phyloP scores from a whole-genome alignment of 2,888 invertebrate species.

The Elmis aenea region DNA sequence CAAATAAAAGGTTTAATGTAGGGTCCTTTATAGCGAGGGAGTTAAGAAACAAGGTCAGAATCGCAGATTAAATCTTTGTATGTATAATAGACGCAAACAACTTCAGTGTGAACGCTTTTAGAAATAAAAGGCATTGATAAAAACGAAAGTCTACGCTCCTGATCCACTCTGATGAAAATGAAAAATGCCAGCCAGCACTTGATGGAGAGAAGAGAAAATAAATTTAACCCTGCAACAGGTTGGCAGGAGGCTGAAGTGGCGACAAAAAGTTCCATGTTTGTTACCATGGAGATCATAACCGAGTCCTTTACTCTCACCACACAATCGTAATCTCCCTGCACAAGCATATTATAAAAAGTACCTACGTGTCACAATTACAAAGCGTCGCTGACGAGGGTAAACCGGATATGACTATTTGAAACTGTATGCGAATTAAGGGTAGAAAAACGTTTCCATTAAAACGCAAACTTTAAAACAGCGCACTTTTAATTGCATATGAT shows the following conservation, averaged over 20 bases:
- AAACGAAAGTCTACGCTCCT: constrained; percentile 7
- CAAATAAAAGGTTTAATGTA: too few relatives aligned
- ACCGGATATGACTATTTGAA: too few relatives aligned
- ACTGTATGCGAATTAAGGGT: too few relatives aligned
- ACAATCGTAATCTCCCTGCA: neutral
- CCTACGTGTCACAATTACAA: neutral
- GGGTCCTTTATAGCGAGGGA: too few relatives aligned
- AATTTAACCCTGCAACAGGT: constrained; percentile 26
- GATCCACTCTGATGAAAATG: constrained; percentile 25
- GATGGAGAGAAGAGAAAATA: constrained; percentile 23
- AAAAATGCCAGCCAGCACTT: constrained; percentile 24
- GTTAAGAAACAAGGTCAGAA: too few relatives aligned
- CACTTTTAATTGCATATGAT: too few relatives aligned
- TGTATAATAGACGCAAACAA: neutral
- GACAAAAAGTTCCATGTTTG: constrained; percentile 17
- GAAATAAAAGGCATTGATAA: neutral
- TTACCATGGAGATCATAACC: constrained; percentile 22
- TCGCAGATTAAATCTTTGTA: too few relatives aligned
- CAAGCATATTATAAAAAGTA: neutral
- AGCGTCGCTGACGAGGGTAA: too few relatives aligned
- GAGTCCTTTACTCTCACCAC: constrained; percentile 8
- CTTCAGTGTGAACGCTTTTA: neutral
- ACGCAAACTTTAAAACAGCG: too few relatives aligned
- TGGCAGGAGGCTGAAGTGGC: constrained; percentile 20
- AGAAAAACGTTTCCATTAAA: too few relatives aligned